Evolutionary conservation across 2,888 invertebrate genomes (phyloP), one percentile per base, ranked within the genome.

Genomic region (Clusia tigrina): DNA sequence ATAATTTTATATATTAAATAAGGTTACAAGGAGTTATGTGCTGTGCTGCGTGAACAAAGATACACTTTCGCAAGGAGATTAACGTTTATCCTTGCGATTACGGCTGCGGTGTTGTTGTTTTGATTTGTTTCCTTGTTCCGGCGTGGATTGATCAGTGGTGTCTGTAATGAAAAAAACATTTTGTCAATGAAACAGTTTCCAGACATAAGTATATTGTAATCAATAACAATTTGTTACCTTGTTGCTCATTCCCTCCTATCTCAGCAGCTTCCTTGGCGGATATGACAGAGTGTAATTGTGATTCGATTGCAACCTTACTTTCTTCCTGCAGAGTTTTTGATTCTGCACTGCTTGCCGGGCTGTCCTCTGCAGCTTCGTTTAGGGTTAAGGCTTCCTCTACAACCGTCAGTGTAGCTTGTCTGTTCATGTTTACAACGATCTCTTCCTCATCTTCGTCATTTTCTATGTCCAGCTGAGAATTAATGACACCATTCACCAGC

Each of bases 401-500:
- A 22, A 63, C 24, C 10, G 51, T 52, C 2, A 54, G 57, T 46
- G 54, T 20, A 37, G 61, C 60, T 32, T 62, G 52, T 46, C 54
- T 55, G 53, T 62, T 63, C 5, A 63, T 5, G 22, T 64, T 63
- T 42, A 54, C 61, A 15, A 61, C 63, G 1, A 42, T 51, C 20
- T 59, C 64, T 38, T 67, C 64, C 32, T 73, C 77, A 6, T 71
- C 71, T 1, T 76, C 69, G 0, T 69, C 71, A 12, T 71, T 71
- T 12, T 69, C 68, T 23, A 67, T 65, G 66, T 76, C 67, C 55
- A 74, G 67, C 37, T 76, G 69, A 52, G 69, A 63, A 2, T 18
- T 37, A 32, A 66, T n/a, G 10, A 71, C 58, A 10, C 77, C 72
- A 22, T 73, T 73, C 3, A 37, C 23, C 48, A 74, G 55, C 18